Conservation (phyloP, 2,113 vertebrate species). For the Spea bombifrons region DNA sequence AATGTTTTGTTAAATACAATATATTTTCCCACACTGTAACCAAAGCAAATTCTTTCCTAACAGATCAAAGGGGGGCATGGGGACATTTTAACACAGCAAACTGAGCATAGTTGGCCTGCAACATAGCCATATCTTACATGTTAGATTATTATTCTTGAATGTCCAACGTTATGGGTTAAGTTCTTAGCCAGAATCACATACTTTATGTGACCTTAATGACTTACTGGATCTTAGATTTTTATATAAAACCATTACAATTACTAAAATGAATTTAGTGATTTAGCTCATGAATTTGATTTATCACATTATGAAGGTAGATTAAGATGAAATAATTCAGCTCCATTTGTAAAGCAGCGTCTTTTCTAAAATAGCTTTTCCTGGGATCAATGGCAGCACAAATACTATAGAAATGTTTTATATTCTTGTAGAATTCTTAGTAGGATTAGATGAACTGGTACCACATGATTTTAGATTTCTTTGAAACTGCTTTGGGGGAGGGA, state of each 20-base stretch:
- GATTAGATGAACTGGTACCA: slow-evolving; percentile 39
- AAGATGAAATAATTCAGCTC: slow-evolving; percentile 22
- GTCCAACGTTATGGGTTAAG: background rate
- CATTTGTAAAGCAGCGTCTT: background rate
- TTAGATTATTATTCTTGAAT: slow-evolving; percentile 10
- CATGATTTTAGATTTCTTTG: slow-evolving; percentile 32
- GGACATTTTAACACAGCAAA: slow-evolving; percentile 9
- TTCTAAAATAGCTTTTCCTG: background rate
- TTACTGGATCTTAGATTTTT: slow-evolving; percentile 3
- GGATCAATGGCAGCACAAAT: slow-evolving; percentile 5
- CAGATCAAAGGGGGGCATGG: slow-evolving; percentile 16
- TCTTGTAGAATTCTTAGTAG: slow-evolving; percentile 36
- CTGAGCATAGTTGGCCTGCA: background rate
- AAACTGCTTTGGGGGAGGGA: slow-evolving; percentile 8
- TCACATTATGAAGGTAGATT: slow-evolving; percentile 4
- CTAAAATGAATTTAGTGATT: slow-evolving; percentile 29
- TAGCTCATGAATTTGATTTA: slow-evolving; percentile 10
- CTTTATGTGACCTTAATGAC: slow-evolving; percentile 13
- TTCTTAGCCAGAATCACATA: slow-evolving; percentile 19
- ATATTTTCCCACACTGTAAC: slow-evolving; percentile 23
- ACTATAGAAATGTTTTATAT: slow-evolving; percentile 27
- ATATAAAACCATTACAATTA: slow-evolving; percentile 1
- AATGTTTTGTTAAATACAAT: slow-evolving; percentile 10
- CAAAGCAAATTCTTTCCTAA: slow-evolving; percentile 28
- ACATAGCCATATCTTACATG: background rate